Evolutionary conservation across 2,797 vertebrate genomes (phyloP), one percentile per base, ranked within the genome.

Genomic region (Rhinatrema bivittatum): DNA sequence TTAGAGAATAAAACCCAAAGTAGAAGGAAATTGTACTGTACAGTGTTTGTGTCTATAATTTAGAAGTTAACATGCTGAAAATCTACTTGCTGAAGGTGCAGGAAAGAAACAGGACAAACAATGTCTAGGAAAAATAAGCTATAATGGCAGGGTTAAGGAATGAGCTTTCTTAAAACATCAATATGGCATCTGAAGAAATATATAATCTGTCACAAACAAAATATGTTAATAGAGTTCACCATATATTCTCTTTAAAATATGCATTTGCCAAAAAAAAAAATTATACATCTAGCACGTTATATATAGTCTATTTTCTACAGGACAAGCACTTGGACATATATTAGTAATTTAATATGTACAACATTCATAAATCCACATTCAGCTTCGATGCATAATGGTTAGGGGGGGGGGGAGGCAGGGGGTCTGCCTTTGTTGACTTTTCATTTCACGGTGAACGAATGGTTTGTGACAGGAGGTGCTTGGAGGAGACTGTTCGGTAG

Each of bases 371-470:
- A 20, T 15, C n/a, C 13, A 36, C n/a, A 9, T 10, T 3, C 20
- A 20, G 6, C 16, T 16, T 13, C 7, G 6, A 7, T 15, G 7
- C 7, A 2, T 17, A 15, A 10, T 14, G 16, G 1, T 2, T 10
- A n/a, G n/a, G n/a, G n/a, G n/a, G 9, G 17, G 19, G 21, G 2
- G n/a, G n/a, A n/a, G n/a, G n/a, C n/a, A n/a, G 9, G 17, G 19
- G 21, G 2, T 8, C 12, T 22, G 29, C 23, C 12, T 17, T 12
- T 12, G 28, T 7, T 22, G 17, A 17, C 26, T 19, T 42, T 29
- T 20, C 29, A 14, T 8, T 29, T 48, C 64, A 53, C 43, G 53
- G 65, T 51, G 58, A n/a, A n/a, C 58, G 57, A 26, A 29, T 50
- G 46, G 10, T 17, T n/a, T 10, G n/a, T 17, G 9, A 29, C 35